Evolutionary conservation across 2,888 invertebrate species (phyloP).

Genomic region (Hyles lineata): DNA sequence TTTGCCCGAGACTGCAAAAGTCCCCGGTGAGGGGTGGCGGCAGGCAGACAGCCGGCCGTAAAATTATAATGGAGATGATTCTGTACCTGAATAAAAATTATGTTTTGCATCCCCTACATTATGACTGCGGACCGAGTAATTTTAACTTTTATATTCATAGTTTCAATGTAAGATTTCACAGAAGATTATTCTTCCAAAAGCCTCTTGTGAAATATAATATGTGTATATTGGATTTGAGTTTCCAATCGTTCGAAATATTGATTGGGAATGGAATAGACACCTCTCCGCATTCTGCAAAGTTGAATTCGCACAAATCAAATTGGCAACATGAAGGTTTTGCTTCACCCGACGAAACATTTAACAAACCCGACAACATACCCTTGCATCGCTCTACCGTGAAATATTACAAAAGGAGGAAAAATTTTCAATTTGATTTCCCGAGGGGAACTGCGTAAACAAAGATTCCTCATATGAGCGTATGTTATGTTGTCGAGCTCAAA

Average conservation of each 20-base stretch:
- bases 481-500: constrained; percentile 61
- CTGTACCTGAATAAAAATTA: no score
- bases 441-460: constrained; percentile 50
- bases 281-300: not conserved
- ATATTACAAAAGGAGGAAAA: constrained; percentile 28
- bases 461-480: constrained; percentile 49
- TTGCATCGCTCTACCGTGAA: constrained; percentile 5
- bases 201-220: not conserved
- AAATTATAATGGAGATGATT: not conserved
- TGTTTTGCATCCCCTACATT: no score
- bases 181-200: not conserved
- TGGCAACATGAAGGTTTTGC: constrained; percentile 2
- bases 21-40: no score
- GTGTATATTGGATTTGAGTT: not conserved
- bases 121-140: not conserved
- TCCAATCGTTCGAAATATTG: not conserved
- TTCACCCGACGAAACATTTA: constrained; percentile 18
- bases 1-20: no score
- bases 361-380: constrained; percentile 11
- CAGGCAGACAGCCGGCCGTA: not conserved
- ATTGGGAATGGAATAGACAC: not conserved
- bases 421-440: constrained; percentile 49
- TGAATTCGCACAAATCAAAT: not conserved
- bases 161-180: not conserved
- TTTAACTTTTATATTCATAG: not conserved